These are phyloP conservation scores for Mechanitis mazaeus DNA, from an alignment of 2,888 invertebrate species.

Conservation along the genomic window DNA sequence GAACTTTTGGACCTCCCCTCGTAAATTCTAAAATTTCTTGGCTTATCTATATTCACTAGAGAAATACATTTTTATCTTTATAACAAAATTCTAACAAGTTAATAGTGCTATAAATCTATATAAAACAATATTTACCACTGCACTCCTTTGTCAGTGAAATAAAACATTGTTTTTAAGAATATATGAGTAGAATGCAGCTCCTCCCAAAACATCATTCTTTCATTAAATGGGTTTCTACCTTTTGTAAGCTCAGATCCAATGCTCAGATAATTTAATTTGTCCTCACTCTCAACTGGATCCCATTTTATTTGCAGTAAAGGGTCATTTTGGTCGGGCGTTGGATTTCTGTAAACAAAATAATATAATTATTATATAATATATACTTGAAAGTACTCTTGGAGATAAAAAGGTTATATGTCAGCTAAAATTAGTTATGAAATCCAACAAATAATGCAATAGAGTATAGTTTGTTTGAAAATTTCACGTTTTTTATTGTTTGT, in stretches of 20 bases:
- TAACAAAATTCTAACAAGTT: neutral
- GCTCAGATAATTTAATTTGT: conserved; percentile 59
- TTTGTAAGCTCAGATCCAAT: conserved; percentile 64
- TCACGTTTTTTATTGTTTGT: too few relatives aligned
- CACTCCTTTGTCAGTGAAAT: conserved; percentile 60
- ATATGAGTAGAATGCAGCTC: conserved; percentile 53
- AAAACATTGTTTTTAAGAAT: conserved; percentile 49
- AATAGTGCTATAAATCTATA: neutral
- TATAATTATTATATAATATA: too few relatives aligned
- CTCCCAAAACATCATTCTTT: conserved; percentile 69
- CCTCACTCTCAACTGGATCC: conserved; percentile 58
- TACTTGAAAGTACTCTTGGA: too few relatives aligned
- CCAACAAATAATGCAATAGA: too few relatives aligned
- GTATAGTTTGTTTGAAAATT: too few relatives aligned
- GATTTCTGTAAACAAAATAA: conserved; percentile 51
- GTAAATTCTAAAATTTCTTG: too few relatives aligned
- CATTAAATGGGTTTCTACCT: conserved; percentile 62
- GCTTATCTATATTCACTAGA: too few relatives aligned
- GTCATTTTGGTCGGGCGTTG: conserved; percentile 61
- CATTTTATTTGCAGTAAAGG: conserved; percentile 59
- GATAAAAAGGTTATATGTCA: too few relatives aligned
- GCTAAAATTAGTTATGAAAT: too few relatives aligned
- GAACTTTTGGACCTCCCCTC: too few relatives aligned
- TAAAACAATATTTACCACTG: neutral
- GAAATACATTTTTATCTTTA: too few relatives aligned